Percentiles rank a stretch among this genome's conserved stretches.
Evolutionary conservation across 1,140 invertebrate genomes (phyloP).

Genomic region (Galendromus occidentalis): DNA sequence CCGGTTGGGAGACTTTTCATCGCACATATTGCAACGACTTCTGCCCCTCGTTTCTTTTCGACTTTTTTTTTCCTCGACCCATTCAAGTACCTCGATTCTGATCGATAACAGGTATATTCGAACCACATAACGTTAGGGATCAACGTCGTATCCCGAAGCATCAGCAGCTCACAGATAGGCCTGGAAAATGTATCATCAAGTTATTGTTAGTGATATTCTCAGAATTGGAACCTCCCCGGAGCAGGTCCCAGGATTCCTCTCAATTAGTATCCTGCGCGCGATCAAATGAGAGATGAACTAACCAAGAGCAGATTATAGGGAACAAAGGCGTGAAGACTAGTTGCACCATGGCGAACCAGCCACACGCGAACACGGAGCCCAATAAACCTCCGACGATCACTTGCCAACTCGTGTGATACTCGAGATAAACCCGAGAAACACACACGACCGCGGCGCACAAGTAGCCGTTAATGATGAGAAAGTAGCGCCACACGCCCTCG

Average conservation of each 20-base stretch:
- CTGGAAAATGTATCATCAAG: slow-evolving; percentile 32
- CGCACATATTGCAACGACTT: background rate
- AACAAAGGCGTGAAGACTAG: slow-evolving; percentile 60
- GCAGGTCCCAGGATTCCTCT: background rate
- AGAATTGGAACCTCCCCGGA: background rate
- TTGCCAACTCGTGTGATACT: slow-evolving; percentile 65
- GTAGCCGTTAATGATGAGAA: slow-evolving; percentile 7
- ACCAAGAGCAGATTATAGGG: slow-evolving; percentile 64
- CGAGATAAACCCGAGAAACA: slow-evolving; percentile 48
- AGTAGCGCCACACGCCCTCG: slow-evolving; percentile 9
- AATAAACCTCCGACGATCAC: slow-evolving; percentile 52
- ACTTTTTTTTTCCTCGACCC: no score
- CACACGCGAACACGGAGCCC: slow-evolving; percentile 42
- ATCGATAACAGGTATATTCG: slow-evolving; percentile 67
- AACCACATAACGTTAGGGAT: slow-evolving; percentile 88
- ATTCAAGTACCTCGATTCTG: slow-evolving; percentile 39
- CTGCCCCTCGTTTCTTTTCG: no score
- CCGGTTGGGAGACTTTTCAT: background rate
- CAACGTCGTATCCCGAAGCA: slow-evolving; percentile 66
- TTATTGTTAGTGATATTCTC: background rate
- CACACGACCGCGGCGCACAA: slow-evolving; percentile 12
- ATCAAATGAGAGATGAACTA: background rate
- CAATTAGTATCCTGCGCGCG: background rate
- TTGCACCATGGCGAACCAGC: slow-evolving; percentile 60
- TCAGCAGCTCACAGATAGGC: slow-evolving; percentile 61